These are phyloP conservation scores for Uloborus diversus DNA, from an alignment of 1,140 invertebrate genomes.

Conservation along the genomic window DNA sequence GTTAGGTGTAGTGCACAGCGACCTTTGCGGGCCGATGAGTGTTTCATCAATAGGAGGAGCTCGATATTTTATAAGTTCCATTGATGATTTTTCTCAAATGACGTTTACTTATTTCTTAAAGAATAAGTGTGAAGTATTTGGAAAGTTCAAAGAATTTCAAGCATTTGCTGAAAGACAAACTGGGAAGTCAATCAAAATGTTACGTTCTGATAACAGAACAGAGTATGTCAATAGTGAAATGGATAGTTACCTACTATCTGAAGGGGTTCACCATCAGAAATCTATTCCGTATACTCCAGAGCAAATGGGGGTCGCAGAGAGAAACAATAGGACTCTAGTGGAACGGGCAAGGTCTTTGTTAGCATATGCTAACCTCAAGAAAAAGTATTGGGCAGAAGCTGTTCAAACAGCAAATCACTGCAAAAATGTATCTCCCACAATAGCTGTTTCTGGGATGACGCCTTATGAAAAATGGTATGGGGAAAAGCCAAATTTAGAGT, in stretches of 20 bases:
- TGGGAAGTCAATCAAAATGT: conserved; percentile 8
- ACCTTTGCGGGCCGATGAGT: conserved; percentile 63
- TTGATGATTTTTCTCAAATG: conserved; percentile 65
- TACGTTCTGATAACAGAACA: conserved; percentile 54
- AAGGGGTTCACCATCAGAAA: conserved; percentile 67
- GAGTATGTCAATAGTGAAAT: conserved; percentile 51
- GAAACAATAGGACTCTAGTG: conserved; percentile 65
- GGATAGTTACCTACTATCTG: conserved; percentile 19
- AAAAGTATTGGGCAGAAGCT: conserved; percentile 67
- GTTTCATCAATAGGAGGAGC: conserved; percentile 60
- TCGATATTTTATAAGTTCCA: conserved; percentile 64
- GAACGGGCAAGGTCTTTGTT: conserved; percentile 66
- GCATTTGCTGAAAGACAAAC: conserved; percentile 27
- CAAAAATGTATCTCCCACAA: conserved; percentile 62
- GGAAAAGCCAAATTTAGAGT: conserved; percentile 66
- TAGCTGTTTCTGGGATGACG: conserved; percentile 61
- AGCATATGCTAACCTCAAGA: conserved; percentile 62
- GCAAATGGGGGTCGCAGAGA: conserved; percentile 68
- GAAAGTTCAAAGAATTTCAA: conserved; percentile 20
- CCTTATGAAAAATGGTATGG: conserved; percentile 65
- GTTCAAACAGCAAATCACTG: conserved; percentile 65
- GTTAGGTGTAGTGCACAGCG: conserved; percentile 61
- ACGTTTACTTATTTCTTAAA: conserved; percentile 65
- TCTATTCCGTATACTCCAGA: conserved; percentile 67
- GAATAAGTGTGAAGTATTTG: conserved; percentile 27